Evolutionary conservation across 2,113 vertebrate genomes (phyloP).

Genomic region (Pachyramphus minor): DNA sequence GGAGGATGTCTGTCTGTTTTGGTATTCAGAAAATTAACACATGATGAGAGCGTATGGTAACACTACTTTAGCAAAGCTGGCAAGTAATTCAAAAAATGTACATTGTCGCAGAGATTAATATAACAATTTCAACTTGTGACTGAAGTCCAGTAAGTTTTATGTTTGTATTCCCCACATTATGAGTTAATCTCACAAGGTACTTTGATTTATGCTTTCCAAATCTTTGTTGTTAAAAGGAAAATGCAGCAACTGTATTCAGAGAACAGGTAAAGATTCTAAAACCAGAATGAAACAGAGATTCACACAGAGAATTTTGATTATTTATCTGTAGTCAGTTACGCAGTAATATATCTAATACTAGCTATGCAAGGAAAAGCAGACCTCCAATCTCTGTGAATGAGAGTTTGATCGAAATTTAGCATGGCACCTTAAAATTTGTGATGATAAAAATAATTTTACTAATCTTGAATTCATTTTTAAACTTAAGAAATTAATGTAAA

Average conservation of each 20-base stretch:
- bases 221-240: neutral
- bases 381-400: neutral
- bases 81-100: conserved; percentile 46
- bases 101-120: neutral
- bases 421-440: neutral
- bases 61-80: neutral
- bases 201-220: neutral
- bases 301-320: neutral
- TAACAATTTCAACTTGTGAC: conserved; percentile 11
- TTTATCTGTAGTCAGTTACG: neutral
- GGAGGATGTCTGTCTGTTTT: neutral
- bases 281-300: neutral
- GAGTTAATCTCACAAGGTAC: neutral
- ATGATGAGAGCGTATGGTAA: neutral
- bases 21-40: neutral
- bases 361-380: neutral
- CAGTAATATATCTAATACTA: neutral
- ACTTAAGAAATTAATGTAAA: neutral
- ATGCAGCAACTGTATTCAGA: neutral
- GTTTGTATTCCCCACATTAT: neutral
- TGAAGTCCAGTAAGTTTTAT: neutral
- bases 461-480: neutral
- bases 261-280: neutral
- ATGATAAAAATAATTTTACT: neutral
- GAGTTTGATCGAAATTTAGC: neutral